Evolutionary conservation across 2,888 invertebrate species (phyloP).

Genomic region (Protophormia terraenovae): DNA sequence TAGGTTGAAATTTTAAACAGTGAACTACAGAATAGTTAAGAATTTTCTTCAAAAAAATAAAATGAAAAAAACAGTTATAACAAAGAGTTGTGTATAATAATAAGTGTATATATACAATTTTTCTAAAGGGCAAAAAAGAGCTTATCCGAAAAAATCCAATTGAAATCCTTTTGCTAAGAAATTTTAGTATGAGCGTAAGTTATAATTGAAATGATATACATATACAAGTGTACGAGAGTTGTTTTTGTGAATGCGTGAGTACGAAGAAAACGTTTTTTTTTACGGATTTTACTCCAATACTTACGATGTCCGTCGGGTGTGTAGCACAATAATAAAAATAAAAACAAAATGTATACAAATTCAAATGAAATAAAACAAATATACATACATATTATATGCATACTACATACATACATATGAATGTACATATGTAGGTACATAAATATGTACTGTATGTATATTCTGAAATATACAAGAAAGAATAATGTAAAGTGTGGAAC

Average conservation of each 20-base stretch:
- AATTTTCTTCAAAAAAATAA: neutral
- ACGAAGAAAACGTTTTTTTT: slow-evolving; percentile 38
- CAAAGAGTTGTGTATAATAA: slow-evolving; percentile 25
- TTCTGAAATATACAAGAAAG: slow-evolving; percentile 1
- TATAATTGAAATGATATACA: slow-evolving; percentile 5
- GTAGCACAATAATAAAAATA: slow-evolving; percentile 50
- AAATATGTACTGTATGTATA: no score
- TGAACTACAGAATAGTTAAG: slow-evolving; percentile 6
- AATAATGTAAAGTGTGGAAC: slow-evolving; percentile 27
- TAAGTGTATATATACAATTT: slow-evolving; percentile 27
- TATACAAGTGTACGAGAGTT: slow-evolving; percentile 33
- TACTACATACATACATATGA: neutral
- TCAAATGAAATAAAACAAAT: slow-evolving; percentile 48
- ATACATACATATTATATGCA: neutral
- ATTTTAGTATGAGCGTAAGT: slow-evolving; percentile 53
- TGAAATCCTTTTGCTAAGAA: slow-evolving; percentile 63
- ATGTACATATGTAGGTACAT: neutral
- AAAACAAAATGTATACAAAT: slow-evolving; percentile 58
- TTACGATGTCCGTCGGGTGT: slow-evolving; percentile 60
- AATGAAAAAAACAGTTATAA: slow-evolving; percentile 3
- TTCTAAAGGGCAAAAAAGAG: slow-evolving; percentile 31
- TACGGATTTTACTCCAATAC: slow-evolving; percentile 62
- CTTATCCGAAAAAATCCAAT: slow-evolving; percentile 47
- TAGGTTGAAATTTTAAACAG: neutral
- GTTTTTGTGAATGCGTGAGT: slow-evolving; percentile 62